phyloP scores from a whole-genome alignment of 2,888 invertebrate species.

The Eulithis prunata region DNA sequence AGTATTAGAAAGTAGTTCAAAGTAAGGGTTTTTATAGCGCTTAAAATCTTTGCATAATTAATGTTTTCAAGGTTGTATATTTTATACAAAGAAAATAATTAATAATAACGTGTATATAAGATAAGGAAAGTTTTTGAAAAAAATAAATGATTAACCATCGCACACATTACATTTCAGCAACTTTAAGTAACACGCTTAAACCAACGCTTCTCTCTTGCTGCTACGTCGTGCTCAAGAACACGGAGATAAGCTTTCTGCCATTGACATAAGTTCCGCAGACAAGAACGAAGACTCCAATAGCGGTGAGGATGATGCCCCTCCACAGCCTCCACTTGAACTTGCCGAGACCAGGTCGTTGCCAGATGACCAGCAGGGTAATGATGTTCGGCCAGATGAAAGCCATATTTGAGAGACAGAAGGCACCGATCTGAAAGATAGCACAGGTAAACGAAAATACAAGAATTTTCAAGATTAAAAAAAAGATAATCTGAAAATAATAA shows the following conservation, averaged over 20 bases:
- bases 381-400: slow-evolving; percentile 62
- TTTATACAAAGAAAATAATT: too few relatives aligned
- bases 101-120: too few relatives aligned
- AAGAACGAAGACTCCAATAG: slow-evolving; percentile 46
- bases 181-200: too few relatives aligned
- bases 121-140: too few relatives aligned
- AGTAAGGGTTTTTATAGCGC: too few relatives aligned
- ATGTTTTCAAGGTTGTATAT: too few relatives aligned
- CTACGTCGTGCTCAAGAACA: slow-evolving; percentile 23
- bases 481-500: background rate
- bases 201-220: background rate
- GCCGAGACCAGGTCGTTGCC: slow-evolving; percentile 59
- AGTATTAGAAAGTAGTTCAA: too few relatives aligned
- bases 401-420: slow-evolving; percentile 63
- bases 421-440: slow-evolving; percentile 54
- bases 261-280: slow-evolving; percentile 56
- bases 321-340: slow-evolving; percentile 53
- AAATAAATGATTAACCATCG: too few relatives aligned
- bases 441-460: background rate
- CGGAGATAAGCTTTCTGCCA: slow-evolving; percentile 41
- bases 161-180: too few relatives aligned
- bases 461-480: background rate
- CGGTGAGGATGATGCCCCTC: slow-evolving; percentile 40
- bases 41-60: too few relatives aligned
- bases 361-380: slow-evolving; percentile 53